Percentiles rank a stretch among this genome's conserved stretches.
phyloP scores from a whole-genome alignment of 1,140 invertebrate genomes.

The Penaeus vannamei region DNA sequence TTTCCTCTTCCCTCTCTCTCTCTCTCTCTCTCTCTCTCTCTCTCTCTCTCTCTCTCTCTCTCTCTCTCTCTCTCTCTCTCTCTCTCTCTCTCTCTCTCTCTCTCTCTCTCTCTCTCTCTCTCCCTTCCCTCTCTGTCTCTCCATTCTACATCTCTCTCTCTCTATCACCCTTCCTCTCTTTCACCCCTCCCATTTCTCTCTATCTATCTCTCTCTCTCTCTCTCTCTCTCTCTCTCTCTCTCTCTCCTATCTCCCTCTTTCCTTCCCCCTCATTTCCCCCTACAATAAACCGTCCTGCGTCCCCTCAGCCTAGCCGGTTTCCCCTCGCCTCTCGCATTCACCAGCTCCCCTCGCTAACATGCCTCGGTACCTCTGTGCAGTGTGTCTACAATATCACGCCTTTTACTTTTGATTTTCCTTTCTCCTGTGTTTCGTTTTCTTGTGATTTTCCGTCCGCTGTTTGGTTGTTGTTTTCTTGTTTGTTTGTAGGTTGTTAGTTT shows the following conservation, averaged over 20 bases:
- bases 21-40: neutral
- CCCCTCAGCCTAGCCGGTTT: too few species aligned
- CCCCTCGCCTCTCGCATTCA: too few species aligned
- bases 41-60: neutral
- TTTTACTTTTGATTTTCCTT: neutral
- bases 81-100: neutral
- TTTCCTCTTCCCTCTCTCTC: too few species aligned
- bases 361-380: too few species aligned
- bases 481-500: too few species aligned
- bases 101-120: neutral
- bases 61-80: neutral
- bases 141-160: constrained; percentile 27
- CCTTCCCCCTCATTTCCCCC: neutral
- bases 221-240: neutral
- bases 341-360: too few species aligned
- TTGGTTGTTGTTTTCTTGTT: too few species aligned
- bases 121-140: neutral
- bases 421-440: neutral
- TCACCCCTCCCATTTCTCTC: neutral
- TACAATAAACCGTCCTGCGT: too few species aligned
- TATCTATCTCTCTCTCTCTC: neutral
- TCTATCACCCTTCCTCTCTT: constrained; percentile 20
- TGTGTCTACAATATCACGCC: too few species aligned
- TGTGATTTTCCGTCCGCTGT: neutral
- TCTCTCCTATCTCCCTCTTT: neutral